A percentile compares a stretch with the other conserved stretches of the same genome.
phyloP scores from a whole-genome alignment of 1,140 invertebrate genomes.

The Ips typographus region DNA sequence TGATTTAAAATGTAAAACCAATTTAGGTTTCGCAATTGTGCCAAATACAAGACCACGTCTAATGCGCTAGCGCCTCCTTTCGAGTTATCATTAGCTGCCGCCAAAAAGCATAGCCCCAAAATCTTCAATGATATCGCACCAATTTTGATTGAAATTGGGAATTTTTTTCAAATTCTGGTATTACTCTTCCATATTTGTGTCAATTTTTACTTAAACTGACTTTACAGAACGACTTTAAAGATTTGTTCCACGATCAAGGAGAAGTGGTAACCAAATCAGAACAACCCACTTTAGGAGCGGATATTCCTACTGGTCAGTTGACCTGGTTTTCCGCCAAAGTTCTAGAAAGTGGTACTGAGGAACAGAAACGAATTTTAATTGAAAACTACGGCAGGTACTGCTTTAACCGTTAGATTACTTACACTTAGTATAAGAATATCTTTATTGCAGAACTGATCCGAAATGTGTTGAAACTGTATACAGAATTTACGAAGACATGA shows the following conservation, averaged over 20 bases:
- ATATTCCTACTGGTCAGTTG: background rate
- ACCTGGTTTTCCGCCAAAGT: background rate
- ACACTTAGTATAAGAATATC: too few relatives aligned
- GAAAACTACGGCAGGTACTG: conserved; percentile 1
- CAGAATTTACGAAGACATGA: conserved; percentile 1
- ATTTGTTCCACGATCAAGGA: conserved; percentile 2
- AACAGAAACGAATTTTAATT: background rate
- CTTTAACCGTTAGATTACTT: too few relatives aligned
- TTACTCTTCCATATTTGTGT: background rate
- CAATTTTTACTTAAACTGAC: background rate
- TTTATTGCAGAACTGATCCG: background rate
- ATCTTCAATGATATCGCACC: background rate
- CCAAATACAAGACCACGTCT: background rate
- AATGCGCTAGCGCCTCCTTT: background rate
- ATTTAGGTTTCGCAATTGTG: background rate
- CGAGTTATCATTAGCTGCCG: background rate
- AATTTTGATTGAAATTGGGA: background rate
- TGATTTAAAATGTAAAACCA: background rate
- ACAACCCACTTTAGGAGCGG: background rate
- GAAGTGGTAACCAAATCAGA: background rate
- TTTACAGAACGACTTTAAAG: conserved; percentile 6
- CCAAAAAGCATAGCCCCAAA: background rate
- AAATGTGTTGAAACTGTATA: background rate
- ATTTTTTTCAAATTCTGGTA: background rate
- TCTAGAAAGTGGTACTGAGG: background rate